phyloP scores from a whole-genome alignment of 2,113 vertebrate genomes.

The Anser cygnoides region DNA sequence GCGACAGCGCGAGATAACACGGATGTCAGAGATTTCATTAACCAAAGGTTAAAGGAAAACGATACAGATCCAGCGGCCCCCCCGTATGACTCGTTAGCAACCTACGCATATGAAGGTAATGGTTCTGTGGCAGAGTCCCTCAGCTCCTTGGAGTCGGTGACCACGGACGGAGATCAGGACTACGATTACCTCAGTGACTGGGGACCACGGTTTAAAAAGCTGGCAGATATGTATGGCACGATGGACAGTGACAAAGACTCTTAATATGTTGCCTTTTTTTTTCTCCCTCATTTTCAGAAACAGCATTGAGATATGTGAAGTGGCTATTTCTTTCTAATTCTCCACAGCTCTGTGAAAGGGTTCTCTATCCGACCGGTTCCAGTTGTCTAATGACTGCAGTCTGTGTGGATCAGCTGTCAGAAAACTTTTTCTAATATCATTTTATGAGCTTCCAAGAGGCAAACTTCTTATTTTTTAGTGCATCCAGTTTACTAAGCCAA shows the following conservation, averaged over 20 bases:
- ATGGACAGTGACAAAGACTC: slow-evolving; percentile 91
- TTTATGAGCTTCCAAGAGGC: slow-evolving; percentile 80
- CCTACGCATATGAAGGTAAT: slow-evolving; percentile 93
- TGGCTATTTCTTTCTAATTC: slow-evolving; percentile 73
- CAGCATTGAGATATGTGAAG: slow-evolving; percentile 60
- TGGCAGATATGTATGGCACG: slow-evolving; percentile 93
- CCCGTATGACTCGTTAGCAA: slow-evolving; percentile 95
- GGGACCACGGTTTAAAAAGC: slow-evolving; percentile 95
- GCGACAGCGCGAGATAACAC: slow-evolving; percentile 82
- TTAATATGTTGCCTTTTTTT: slow-evolving; percentile 77
- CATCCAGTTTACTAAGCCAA: slow-evolving; percentile 64
- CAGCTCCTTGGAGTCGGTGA: slow-evolving; percentile 92
- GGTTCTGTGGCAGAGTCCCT: slow-evolving; percentile 92
- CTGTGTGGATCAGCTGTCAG: slow-evolving; percentile 65
- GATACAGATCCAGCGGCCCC: slow-evolving; percentile 91
- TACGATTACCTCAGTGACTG: slow-evolving; percentile 96
- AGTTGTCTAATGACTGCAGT: slow-evolving; percentile 71
- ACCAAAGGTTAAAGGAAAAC: slow-evolving; percentile 93
- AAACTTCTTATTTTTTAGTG: slow-evolving; percentile 75
- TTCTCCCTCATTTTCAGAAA: slow-evolving; percentile 39
- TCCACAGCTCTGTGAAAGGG: slow-evolving; percentile 71
- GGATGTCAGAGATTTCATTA: slow-evolving; percentile 96
- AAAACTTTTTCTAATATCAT: slow-evolving; percentile 74
- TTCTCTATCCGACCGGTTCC: slow-evolving; percentile 58
- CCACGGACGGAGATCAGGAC: slow-evolving; percentile 92